These are phyloP conservation scores for Heliconius aoede DNA, from an alignment of 2,888 invertebrate species.

Conservation along the genomic window DNA sequence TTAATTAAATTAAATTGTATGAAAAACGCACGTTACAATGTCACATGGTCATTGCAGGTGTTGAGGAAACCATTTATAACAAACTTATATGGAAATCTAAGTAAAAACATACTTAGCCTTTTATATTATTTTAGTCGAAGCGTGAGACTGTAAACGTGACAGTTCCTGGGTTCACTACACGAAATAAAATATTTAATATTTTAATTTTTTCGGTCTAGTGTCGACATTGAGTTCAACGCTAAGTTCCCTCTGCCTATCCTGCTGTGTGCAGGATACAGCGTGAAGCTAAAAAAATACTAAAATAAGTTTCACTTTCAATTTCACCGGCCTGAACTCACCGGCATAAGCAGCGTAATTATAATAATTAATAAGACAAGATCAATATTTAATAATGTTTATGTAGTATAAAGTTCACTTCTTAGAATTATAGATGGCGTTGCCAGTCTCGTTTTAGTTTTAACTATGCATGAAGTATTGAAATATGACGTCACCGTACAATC, in stretches of 20 bases:
- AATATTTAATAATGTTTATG: neutral
- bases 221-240: neutral
- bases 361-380: too few relatives aligned
- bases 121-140: too few relatives aligned
- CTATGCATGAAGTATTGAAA: too few relatives aligned
- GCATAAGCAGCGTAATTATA: too few relatives aligned
- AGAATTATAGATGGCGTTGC: conserved; percentile 29
- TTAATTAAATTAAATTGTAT: conserved; percentile 14
- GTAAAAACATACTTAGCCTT: conserved; percentile 18
- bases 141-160: neutral
- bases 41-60: conserved; percentile 38
- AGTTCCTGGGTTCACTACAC: neutral
- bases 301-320: too few relatives aligned
- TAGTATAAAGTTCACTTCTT: neutral
- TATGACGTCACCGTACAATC: too few relatives aligned
- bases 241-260: too few relatives aligned
- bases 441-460: neutral
- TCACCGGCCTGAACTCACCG: too few relatives aligned
- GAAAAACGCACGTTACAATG: neutral
- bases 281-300: too few relatives aligned
- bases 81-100: conserved; percentile 39
- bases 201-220: neutral
- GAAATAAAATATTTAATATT: neutral
- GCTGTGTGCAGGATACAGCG: too few relatives aligned
- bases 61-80: conserved; percentile 45